Conservation (phyloP, 2,888 invertebrate genomes). For the Dione juno region DNA sequence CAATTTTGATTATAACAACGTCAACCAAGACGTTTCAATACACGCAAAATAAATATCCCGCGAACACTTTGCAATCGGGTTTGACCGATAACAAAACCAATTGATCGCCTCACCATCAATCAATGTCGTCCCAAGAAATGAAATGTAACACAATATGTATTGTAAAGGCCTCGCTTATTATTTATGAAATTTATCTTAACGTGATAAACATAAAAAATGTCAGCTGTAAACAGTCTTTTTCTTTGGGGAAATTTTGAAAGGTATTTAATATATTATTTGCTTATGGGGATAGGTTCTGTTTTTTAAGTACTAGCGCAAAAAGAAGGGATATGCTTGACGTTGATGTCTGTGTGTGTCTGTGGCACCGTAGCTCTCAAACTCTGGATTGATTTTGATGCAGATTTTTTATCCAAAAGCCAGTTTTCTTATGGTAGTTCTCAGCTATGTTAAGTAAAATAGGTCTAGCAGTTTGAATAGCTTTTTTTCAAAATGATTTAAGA, state of each 20-base stretch:
- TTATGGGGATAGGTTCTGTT: no score
- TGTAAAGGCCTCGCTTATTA: constrained; percentile 2
- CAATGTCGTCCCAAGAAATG: constrained; percentile 29
- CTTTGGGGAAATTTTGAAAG: background rate
- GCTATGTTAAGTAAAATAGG: no score
- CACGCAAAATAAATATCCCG: constrained; percentile 1
- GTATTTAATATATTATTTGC: no score
- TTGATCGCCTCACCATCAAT: constrained; percentile 29
- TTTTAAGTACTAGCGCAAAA: no score
- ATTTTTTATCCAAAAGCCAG: no score
- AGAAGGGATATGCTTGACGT: no score
- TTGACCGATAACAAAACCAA: constrained; percentile 34
- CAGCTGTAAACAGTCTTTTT: background rate
- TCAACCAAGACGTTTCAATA: constrained; percentile 6
- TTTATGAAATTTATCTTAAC: constrained; percentile 1
- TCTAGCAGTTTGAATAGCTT: no score
- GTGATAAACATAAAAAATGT: constrained; percentile 3
- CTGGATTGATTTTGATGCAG: no score
- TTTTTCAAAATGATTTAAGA: no score
- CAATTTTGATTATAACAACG: background rate
- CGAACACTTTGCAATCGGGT: constrained; percentile 12
- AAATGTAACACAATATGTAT: constrained; percentile 19
- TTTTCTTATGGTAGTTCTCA: no score
- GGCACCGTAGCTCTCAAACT: no score
- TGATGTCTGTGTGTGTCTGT: no score